A percentile compares a stretch with the other conserved stretches of the same genome.
These are phyloP conservation scores for Elachura formosa DNA, from an alignment of 2,113 vertebrate genomes.

Conservation along the genomic window DNA sequence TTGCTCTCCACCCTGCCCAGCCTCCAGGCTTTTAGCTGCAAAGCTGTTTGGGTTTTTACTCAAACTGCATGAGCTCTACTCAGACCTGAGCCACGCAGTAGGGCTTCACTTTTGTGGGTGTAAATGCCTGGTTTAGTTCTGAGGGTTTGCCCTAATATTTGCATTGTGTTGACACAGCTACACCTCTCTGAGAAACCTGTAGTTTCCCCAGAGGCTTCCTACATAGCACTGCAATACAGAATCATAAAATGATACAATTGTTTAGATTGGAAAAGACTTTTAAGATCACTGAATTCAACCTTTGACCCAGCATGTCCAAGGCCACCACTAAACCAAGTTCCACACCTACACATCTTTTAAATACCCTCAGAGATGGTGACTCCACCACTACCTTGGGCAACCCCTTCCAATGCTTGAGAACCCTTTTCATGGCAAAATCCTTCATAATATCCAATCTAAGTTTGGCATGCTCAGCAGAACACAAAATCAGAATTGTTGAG, in stretches of 20 bases:
- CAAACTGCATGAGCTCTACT: background rate
- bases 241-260: background rate
- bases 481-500: background rate
- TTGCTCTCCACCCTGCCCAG: background rate
- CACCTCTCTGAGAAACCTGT: rapidly evolving
- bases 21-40: background rate
- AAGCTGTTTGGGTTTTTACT: background rate
- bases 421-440: rapidly evolving
- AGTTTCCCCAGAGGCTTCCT: background rate
- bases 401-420: background rate
- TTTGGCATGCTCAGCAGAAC: background rate
- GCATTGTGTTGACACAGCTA: background rate
- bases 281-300: background rate
- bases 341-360: background rate
- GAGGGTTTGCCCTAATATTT: background rate
- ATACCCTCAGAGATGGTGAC: background rate
- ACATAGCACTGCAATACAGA: background rate
- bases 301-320: background rate
- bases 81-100: background rate
- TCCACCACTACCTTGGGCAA: background rate
- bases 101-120: background rate
- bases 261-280: background rate
- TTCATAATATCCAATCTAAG: background rate
- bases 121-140: background rate
- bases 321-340: background rate